phyloP scores from a whole-genome alignment of 2,113 vertebrate species.

The Oreochromis aureus region DNA sequence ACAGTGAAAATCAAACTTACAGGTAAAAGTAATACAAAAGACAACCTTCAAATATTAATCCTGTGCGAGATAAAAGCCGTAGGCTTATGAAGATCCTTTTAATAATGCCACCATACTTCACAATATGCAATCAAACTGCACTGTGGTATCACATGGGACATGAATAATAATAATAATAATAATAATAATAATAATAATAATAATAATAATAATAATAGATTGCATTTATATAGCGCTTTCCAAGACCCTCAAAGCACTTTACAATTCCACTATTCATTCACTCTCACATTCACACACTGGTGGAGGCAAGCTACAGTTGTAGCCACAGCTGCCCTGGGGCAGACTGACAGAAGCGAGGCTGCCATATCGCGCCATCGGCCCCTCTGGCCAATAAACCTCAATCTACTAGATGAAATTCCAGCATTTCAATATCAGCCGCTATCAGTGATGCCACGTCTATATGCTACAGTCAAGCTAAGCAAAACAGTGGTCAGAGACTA shows the following conservation, averaged over 20 bases:
- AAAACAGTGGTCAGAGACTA: not conserved
- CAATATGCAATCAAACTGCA: not conserved
- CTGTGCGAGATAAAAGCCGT: fast-evolving
- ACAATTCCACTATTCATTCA: too few relatives aligned
- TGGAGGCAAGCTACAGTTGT: too few relatives aligned
- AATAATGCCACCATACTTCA: not conserved
- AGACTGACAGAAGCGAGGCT: too few relatives aligned
- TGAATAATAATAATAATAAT: too few relatives aligned
- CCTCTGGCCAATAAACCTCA: not conserved
- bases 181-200: too few relatives aligned
- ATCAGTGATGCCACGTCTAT: not conserved
- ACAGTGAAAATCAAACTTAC: not conserved
- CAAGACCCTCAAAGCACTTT: too few relatives aligned
- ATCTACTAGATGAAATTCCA: not conserved
- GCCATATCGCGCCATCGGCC: too few relatives aligned
- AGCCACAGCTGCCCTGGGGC: too few relatives aligned
- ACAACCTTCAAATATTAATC: not conserved
- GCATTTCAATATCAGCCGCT: not conserved
- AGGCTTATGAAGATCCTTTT: not conserved
- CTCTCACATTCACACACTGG: too few relatives aligned
- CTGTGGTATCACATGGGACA: not conserved
- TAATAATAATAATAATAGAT: too few relatives aligned
- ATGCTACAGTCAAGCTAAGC: not conserved
- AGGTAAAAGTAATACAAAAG: not conserved
- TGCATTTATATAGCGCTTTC: too few relatives aligned